Evolutionary conservation across 1,140 invertebrate species (phyloP), one percentile per base, ranked within the genome.

Genomic region (Zaprionus ghesquierei): DNA sequence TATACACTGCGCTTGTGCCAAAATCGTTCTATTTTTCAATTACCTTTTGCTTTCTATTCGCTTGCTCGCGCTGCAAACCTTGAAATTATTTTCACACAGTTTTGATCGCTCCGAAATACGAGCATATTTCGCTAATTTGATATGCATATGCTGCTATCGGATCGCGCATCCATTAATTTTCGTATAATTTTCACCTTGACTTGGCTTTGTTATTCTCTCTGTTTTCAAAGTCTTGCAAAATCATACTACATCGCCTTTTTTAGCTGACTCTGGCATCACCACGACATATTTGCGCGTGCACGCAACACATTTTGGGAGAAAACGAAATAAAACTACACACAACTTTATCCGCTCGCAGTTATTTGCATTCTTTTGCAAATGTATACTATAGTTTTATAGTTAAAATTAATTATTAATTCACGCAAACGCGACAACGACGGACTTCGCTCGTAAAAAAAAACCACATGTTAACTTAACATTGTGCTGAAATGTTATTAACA

Each of bases 11-110:
- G 84, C 85, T 89, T 89, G 84, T 89, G 84, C 84, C 84, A 89
- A 89, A 89, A 89, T 89, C 74, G 84, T 89, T 89, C 84, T 89
- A 89, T 89, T 89, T 89, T 89, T 84, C 84, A 89, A 89, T 89
- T 89, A 89, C 85, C 85, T 89, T 89, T 89, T 77, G 84, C 85
- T 87, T 89, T 89, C 85, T 89, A 84, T 89, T 89, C 84, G 84
- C 81, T 85, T 86, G 78, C 65, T 73, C 29, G 31, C 56, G 38
- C 79, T 89, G 84, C 84, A 89, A 89, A 89, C 84, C 84, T 89
- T 89, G 84, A 89, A 89, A 89, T 87, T 89, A 89, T 89, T 89
- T 89, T 89, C 85, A 89, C 77, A 84, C 80, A 80, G 80, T 80
- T 89, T 89, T 77, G 79, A 84, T 87, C 60, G 77, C 72, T 82